These are phyloP conservation scores for Azorinus chamasolen DNA, from an alignment of 2,888 invertebrate species.

Conservation along the genomic window DNA sequence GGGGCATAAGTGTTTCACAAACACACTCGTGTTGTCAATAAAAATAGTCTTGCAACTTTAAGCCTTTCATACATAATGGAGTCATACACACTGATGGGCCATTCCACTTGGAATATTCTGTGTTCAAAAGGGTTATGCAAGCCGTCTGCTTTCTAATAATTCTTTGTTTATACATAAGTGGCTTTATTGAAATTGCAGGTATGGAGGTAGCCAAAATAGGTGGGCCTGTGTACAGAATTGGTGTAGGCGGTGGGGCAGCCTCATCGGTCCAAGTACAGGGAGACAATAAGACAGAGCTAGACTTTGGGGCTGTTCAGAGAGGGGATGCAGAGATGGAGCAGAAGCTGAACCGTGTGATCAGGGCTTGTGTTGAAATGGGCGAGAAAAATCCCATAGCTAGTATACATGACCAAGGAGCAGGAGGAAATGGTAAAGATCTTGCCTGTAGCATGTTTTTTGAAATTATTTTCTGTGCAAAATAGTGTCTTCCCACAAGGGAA, in stretches of 20 bases:
- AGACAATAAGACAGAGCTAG: constrained; percentile 93
- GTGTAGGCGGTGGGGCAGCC: constrained; percentile 99
- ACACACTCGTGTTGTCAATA: too few species aligned
- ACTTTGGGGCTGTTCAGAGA: constrained; percentile 98
- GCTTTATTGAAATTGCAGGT: too few species aligned
- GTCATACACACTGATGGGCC: too few species aligned
- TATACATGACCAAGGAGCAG: constrained; percentile 99
- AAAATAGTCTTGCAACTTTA: too few species aligned
- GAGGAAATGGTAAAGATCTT: constrained; percentile 90
- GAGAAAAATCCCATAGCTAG: constrained; percentile 94
- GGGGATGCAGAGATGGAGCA: constrained; percentile 99
- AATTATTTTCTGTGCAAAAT: too few species aligned
- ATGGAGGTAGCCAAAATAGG: constrained; percentile 98
- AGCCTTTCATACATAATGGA: too few species aligned
- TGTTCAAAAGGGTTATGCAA: too few species aligned
- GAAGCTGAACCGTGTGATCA: constrained; percentile 96
- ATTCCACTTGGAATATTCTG: too few species aligned
- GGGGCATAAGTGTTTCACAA: too few species aligned
- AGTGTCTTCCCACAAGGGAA: too few species aligned
- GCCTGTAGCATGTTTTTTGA: neutral
- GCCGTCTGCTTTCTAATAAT: too few species aligned
- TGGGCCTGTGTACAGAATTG: constrained; percentile 98
- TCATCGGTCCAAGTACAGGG: constrained; percentile 98
- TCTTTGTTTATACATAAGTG: too few species aligned
- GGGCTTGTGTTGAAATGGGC: constrained; percentile 95